Evolutionary conservation across 2,797 vertebrate species (phyloP), one percentile per base, ranked within the genome.

Genomic region (Pseudomugil tenellus): DNA sequence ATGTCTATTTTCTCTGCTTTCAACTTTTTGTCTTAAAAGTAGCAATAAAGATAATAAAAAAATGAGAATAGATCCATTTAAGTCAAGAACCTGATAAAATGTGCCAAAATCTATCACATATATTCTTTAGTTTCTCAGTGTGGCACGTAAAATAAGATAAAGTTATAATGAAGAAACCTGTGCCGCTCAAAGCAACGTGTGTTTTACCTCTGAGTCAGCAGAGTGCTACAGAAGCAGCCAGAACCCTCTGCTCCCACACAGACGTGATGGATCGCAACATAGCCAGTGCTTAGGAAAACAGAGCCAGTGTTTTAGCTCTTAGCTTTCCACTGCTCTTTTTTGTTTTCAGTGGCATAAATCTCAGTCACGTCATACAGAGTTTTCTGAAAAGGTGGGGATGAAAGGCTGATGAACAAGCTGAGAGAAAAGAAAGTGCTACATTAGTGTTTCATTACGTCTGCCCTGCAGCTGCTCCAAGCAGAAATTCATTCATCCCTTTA

Each of bases 201-300:
- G 34, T 61, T 53, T 66, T 35, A 16, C 49, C 29, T 41, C 31
- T 46, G 23, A 49, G 16, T 37, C 63, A 43, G 68, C 71, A 56
- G 25, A 55, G 17, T 26, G 25, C 35, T 46, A 14, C 71, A 60
- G 43, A 72, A 56, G 34, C 34, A 49, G 43, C 65, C 26, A n/a
- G 43, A 59, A 70, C 66, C 39, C 34, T 57, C 17, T 54, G 25
- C 53, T 60, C 26, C 31, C 25, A 75, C 35, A 34, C 34, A 56
- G 43, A 68, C 66, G 56, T 82, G 87, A 90, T 83, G 76, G 83
- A 89, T 88, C 26, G n/a, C 70, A 63, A 73, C 82, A 76, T 59
- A 79, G 61, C 58, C 80, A 56, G 70, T 55, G 67, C 80, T 80
- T 64, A 34, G 76, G 77, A 89, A 89, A 89, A 86, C 84, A 87